These are phyloP conservation scores for Aspidiotus rigidus DNA, from an alignment of 2,888 invertebrate species.

Conservation along the genomic window DNA sequence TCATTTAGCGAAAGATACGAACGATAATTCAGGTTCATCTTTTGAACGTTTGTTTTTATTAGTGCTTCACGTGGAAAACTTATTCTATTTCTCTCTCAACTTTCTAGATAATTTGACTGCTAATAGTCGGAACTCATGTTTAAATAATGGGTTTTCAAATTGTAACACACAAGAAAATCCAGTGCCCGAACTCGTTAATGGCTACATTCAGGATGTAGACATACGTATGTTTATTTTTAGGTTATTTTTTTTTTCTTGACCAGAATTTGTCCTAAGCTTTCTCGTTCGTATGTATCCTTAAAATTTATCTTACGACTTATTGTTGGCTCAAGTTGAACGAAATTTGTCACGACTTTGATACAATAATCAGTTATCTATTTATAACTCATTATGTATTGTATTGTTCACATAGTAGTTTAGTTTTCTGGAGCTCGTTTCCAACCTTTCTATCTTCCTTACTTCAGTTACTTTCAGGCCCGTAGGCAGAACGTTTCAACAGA, in stretches of 20 bases:
- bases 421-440: no score
- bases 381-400: no score
- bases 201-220: conserved; percentile 17
- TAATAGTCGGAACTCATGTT: conserved; percentile 12
- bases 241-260: background rate
- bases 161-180: conserved; percentile 9
- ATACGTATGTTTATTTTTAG: background rate
- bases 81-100: background rate
- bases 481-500: no score
- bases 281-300: no score
- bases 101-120: conserved; percentile 6
- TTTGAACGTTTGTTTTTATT: background rate
- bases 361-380: no score
- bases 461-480: no score
- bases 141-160: conserved; percentile 25
- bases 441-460: no score
- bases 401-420: no score
- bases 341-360: no score
- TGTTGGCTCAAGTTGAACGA: no score
- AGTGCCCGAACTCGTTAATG: conserved; percentile 16
- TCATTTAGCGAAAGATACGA: conserved; percentile 44
- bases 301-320: no score
- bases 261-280: no score
- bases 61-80: background rate
- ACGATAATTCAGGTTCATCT: conserved; percentile 16